phyloP scores from a whole-genome alignment of 2,797 vertebrate species.

The Coregonus suidteri region DNA sequence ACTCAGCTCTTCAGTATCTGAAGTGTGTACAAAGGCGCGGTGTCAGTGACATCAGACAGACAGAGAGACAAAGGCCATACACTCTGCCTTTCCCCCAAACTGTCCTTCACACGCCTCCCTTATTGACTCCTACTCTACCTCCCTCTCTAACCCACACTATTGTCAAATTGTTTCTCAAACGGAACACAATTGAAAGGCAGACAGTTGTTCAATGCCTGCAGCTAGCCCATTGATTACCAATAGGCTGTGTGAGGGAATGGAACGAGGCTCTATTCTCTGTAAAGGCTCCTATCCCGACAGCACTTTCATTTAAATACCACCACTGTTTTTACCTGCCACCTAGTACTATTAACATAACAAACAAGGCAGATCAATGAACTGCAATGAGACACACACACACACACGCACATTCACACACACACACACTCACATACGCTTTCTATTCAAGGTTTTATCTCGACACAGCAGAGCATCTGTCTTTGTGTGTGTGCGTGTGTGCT shows the following conservation, averaged over 20 bases:
- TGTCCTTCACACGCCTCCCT: slow-evolving; percentile 90
- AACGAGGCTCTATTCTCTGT: slow-evolving; percentile 23
- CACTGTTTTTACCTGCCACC: slow-evolving; percentile 65
- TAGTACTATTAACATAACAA: slow-evolving; percentile 84
- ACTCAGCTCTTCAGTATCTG: slow-evolving; percentile 67
- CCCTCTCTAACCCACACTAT: slow-evolving; percentile 65
- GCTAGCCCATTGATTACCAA: slow-evolving; percentile 97
- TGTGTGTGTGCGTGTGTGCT: not conserved
- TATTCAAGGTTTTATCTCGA: not conserved
- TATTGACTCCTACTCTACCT: slow-evolving; percentile 86
- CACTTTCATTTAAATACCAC: slow-evolving; percentile 88
- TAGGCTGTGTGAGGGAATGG: slow-evolving; percentile 78
- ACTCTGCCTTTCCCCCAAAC: slow-evolving; percentile 76
- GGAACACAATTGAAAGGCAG: slow-evolving; percentile 93
- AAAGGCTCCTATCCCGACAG: slow-evolving; percentile 69
- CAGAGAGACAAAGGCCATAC: slow-evolving; percentile 66
- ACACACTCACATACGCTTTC: not conserved
- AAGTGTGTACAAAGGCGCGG: slow-evolving; percentile 68
- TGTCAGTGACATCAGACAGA: slow-evolving; percentile 69
- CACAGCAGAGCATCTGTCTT: not conserved
- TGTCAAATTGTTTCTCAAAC: slow-evolving; percentile 99
- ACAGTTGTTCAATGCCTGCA: slow-evolving; percentile 94
- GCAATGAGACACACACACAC: slow-evolving; percentile 65
- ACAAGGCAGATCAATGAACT: slow-evolving; percentile 85
- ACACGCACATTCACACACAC: slow-evolving; percentile 4